A percentile compares a stretch with the other conserved stretches of the same genome.
Evolutionary conservation across 2,888 invertebrate genomes (phyloP).

Genomic region (Cephus spinipes): DNA sequence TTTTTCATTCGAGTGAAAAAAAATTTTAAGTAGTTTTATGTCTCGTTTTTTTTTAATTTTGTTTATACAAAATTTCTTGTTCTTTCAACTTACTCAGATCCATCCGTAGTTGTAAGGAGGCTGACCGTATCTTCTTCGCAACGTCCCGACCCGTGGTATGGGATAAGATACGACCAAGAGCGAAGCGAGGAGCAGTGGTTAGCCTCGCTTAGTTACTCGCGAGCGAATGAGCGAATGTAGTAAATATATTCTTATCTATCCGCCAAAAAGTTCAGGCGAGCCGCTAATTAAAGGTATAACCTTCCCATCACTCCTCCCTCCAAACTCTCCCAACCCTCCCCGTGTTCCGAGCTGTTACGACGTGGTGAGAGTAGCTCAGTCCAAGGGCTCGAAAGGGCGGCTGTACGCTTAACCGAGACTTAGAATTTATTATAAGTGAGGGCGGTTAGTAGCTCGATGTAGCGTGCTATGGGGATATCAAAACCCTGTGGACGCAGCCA

Average conservation of each 20-base stretch:
- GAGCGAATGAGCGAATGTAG: conserved; percentile 36
- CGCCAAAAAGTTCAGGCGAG: conserved; percentile 56
- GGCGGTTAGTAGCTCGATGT: conserved; percentile 26
- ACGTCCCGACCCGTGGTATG: conserved; percentile 20
- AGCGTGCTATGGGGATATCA: conserved; percentile 35
- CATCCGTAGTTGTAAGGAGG: conserved; percentile 20
- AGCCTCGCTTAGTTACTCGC: conserved; percentile 38
- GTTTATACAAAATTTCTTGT: not conserved
- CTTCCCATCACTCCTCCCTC: conserved; percentile 33
- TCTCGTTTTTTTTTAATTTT: not conserved
- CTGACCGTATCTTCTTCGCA: conserved; percentile 40
- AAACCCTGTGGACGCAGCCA: conserved; percentile 24
- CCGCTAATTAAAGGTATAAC: conserved; percentile 60
- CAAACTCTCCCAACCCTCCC: not conserved
- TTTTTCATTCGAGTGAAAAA: not conserved
- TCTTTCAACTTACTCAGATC: not conserved
- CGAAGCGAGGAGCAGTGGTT: conserved; percentile 42
- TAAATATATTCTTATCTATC: conserved; percentile 61
- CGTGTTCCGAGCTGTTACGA: conserved; percentile 11
- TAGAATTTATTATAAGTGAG: conserved; percentile 40
- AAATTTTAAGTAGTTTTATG: not conserved
- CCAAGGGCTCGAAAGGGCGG: conserved; percentile 9
- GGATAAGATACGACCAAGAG: conserved; percentile 47
- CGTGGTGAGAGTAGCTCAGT: conserved; percentile 12
- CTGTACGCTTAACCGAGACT: conserved; percentile 34